phyloP scores from a whole-genome alignment of 1,140 invertebrate genomes.

The Magallana ariakensis region DNA sequence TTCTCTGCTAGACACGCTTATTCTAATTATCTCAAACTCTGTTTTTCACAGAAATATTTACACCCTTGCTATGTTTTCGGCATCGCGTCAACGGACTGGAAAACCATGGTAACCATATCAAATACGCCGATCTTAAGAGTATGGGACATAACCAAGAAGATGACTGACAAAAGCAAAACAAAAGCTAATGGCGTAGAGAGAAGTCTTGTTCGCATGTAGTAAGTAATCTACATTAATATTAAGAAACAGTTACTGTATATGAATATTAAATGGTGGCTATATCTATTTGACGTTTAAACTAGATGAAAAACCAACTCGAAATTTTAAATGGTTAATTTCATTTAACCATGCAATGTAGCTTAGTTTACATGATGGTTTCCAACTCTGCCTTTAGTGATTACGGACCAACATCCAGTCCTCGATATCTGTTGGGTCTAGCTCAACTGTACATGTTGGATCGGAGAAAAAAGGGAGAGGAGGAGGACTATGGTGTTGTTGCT shows the following conservation, averaged over 20 bases:
- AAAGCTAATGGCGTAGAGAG: neutral
- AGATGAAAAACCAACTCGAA: no score
- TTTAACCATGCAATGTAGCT: no score
- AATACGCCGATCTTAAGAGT: constrained; percentile 21
- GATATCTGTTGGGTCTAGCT: constrained; percentile 31
- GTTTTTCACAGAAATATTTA: neutral
- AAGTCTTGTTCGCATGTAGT: constrained; percentile 15
- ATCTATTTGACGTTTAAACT: no score
- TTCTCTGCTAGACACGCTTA: no score
- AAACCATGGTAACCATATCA: constrained; percentile 33
- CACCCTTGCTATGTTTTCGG: neutral
- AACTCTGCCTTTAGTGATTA: neutral
- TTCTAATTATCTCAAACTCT: no score
- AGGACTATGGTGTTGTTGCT: neutral
- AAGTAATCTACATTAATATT: neutral
- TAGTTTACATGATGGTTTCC: no score
- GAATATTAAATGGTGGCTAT: no score
- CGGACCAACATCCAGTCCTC: neutral
- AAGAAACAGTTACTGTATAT: no score
- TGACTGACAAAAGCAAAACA: neutral
- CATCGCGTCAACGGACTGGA: constrained; percentile 6
- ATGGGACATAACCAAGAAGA: constrained; percentile 27
- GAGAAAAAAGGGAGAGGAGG: neutral
- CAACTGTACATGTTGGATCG: neutral
- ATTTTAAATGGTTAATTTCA: no score